phyloP scores from a whole-genome alignment of 1,140 invertebrate genomes.

The Formica exsecta region DNA sequence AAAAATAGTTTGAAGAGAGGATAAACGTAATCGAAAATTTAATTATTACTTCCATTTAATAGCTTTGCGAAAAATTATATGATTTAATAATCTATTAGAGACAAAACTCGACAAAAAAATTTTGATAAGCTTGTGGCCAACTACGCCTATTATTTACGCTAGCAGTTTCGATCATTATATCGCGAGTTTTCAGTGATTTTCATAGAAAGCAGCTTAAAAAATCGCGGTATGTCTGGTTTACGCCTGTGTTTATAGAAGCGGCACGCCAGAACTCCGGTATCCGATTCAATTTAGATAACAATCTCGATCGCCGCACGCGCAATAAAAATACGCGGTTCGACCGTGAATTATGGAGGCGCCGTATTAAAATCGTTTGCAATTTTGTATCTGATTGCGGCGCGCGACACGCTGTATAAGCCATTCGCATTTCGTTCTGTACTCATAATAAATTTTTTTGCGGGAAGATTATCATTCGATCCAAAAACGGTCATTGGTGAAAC shows the following conservation, averaged over 20 bases:
- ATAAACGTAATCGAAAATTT: background rate
- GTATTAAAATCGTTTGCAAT: constrained; percentile 71
- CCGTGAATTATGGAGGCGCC: constrained; percentile 75
- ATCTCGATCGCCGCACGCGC: constrained; percentile 79
- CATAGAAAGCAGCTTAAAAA: constrained; percentile 80
- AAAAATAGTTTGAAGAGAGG: background rate
- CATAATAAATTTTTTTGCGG: constrained; percentile 60
- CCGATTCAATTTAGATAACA: constrained; percentile 83
- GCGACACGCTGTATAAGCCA: constrained; percentile 46
- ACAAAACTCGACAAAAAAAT: background rate
- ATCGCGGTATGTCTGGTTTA: constrained; percentile 71
- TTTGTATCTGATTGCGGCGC: constrained; percentile 65
- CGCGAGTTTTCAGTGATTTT: constrained; percentile 71
- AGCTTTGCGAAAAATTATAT: background rate
- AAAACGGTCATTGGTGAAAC: constrained; percentile 33
- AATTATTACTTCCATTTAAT: background rate
- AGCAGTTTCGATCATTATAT: constrained; percentile 71
- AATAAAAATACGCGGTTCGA: constrained; percentile 81
- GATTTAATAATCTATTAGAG: background rate
- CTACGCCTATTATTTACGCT: constrained; percentile 37
- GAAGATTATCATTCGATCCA: constrained; percentile 26
- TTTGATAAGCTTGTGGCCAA: background rate
- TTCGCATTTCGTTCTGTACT: constrained; percentile 34
- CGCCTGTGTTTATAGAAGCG: constrained; percentile 79
- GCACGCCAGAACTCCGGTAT: constrained; percentile 69